phyloP scores from a whole-genome alignment of 1,140 invertebrate genomes.

The Dendrolimus punctatus region DNA sequence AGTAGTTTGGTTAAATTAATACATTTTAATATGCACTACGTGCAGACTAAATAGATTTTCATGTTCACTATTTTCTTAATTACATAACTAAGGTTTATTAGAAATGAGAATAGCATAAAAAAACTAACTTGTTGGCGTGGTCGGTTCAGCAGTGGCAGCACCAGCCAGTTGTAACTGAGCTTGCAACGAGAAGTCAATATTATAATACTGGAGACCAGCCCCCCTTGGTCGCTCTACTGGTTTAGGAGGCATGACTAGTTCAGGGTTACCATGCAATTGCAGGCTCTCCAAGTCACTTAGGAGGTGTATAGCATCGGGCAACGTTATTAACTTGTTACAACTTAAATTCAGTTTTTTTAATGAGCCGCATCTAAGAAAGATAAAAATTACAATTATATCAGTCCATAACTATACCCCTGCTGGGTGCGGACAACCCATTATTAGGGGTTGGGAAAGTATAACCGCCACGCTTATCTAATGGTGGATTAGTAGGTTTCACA shows the following conservation, averaged over 20 bases:
- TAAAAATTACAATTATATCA: not conserved
- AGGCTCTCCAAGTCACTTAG: conserved; percentile 91
- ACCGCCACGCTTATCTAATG: no score
- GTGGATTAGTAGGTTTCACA: no score
- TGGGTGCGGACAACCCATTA: no score
- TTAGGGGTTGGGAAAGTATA: no score
- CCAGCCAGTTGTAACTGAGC: conserved; percentile 94
- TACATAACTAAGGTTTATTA: no score
- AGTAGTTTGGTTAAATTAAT: no score
- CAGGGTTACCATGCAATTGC: conserved; percentile 94
- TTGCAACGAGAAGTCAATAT: conserved; percentile 98
- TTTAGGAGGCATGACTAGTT: conserved; percentile 98
- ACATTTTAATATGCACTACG: no score
- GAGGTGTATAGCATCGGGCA: conserved; percentile 98
- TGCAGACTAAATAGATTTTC: no score
- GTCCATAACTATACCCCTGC: no score
- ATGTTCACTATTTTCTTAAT: no score
- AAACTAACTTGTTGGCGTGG: conserved; percentile 76
- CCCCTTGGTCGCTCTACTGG: conserved; percentile 86
- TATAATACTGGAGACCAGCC: conserved; percentile 95
- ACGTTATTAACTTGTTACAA: conserved; percentile 94
- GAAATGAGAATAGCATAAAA: no score
- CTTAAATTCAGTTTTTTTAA: conserved; percentile 96
- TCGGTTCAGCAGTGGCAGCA: conserved; percentile 84
- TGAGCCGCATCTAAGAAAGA: conserved; percentile 87